Evolutionary conservation across 2,888 invertebrate genomes (phyloP), one percentile per base, ranked within the genome.

Genomic region (Carpatolechia fugitivella): DNA sequence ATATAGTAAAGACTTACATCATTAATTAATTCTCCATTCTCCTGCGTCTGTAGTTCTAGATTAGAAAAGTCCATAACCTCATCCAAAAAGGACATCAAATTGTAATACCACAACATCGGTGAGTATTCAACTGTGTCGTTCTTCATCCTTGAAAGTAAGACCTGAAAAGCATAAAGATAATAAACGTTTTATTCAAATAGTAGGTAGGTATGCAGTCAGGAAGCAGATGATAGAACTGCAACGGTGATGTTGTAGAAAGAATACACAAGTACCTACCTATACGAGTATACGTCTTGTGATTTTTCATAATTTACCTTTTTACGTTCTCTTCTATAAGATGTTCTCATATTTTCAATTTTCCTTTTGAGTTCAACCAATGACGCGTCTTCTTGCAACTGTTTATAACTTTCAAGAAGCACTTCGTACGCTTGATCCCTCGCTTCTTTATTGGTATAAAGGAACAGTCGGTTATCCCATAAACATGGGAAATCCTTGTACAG

Each of bases 71-170:
- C 52, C 16, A 13, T 24, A 13, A 56, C 35, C 10, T 58, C 59
- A 31, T 58, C 56, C 11, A 65, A 31, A 36, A 66, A 65, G 1
- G 55, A 29, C 49, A 71, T 38, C 1, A 55, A 18, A 11, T 68
- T 40, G 52, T 68, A 77, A 47, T 74, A 74, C 76, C 76, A 77
- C 4, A 77, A 58, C 1, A 47, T 49, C 1, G 72, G 67, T 4
- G 38, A 52, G 48, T 69, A 57, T 7, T 54, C 41, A 0, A 29
- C 13, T 8, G 61, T 62, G 5, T 41, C 55, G 5, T 54, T 30
- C 30, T 36, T 60, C 10, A 58, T 46, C 5, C 49, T 50, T 10
- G 62, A 31, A 18, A 65, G 56, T 68, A 69, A 52, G 52, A 63
- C 60, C 47, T 54, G 40, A 40, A 24, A 47, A 16, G 7, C 31